A percentile compares a stretch with the other conserved stretches of the same genome.
These are phyloP conservation scores for Caenorhabditis sp. DNA, from an alignment of 2,888 invertebrate species.

Conservation along the genomic window DNA sequence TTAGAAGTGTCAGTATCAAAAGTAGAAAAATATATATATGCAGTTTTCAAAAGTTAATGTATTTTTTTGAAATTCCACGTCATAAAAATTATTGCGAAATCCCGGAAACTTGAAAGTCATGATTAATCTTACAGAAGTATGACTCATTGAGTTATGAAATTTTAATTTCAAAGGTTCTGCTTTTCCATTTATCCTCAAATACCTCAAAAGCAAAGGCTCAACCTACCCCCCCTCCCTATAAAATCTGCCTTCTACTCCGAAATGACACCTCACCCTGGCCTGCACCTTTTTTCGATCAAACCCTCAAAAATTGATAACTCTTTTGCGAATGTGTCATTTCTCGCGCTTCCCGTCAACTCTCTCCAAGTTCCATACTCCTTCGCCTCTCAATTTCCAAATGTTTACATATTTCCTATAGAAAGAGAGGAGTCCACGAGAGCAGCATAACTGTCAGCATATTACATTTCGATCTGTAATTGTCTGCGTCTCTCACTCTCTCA, in stretches of 20 bases:
- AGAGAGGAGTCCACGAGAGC: background rate
- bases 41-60: no score
- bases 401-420: constrained; percentile 36
- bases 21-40: no score
- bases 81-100: no score
- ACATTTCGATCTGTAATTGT: background rate
- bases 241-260: background rate
- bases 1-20: no score
- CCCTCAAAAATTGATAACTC: constrained; percentile 7
- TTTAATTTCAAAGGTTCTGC: no score
- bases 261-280: constrained; percentile 1
- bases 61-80: no score
- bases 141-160: no score
- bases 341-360: background rate
- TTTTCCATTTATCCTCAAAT: no score
- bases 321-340: constrained; percentile 9
- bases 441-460: constrained; percentile 15
- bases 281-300: background rate
- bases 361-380: constrained; percentile 1
- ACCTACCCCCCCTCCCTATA: background rate
- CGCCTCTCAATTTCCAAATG: constrained; percentile 22
- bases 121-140: no score
- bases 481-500: no score
- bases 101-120: no score
- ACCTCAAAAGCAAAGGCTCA: no score